phyloP scores from a whole-genome alignment of 2,113 vertebrate genomes.

The Rhipidura dahli region DNA sequence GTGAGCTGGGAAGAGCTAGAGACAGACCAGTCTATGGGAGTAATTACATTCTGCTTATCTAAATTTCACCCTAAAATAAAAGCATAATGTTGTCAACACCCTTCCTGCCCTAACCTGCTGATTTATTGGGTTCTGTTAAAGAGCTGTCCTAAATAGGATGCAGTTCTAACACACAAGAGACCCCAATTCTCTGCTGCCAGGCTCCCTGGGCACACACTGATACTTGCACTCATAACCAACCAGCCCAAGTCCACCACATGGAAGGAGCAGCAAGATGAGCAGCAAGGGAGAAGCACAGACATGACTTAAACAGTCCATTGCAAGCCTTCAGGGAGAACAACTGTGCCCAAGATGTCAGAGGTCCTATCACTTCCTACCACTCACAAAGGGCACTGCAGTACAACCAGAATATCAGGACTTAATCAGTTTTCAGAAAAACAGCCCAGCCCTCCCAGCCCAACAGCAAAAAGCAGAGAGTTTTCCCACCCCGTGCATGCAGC shows the following conservation, averaged over 20 bases:
- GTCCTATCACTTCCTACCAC: background rate
- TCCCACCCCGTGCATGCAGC: background rate
- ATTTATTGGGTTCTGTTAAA: background rate
- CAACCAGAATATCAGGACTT: background rate
- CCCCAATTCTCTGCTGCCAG: background rate
- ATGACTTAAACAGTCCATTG: accelerated
- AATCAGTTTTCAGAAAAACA: background rate
- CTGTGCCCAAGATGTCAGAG: accelerated
- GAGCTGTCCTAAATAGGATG: background rate
- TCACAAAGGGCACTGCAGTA: background rate
- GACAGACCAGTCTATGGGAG: background rate
- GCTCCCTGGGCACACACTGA: background rate
- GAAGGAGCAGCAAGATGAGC: background rate
- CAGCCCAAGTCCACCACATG: background rate
- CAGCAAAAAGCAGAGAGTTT: background rate
- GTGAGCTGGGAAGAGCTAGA: background rate
- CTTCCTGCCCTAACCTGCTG: background rate
- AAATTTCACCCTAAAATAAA: conserved; percentile 1
- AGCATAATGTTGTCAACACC: background rate
- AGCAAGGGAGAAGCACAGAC: background rate
- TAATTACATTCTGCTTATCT: background rate
- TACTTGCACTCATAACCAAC: background rate
- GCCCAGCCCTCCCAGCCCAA: background rate
- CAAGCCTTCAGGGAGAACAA: background rate
- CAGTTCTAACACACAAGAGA: background rate